phyloP scores from a whole-genome alignment of 2,797 vertebrate genomes.

The Lagodon rhomboides region DNA sequence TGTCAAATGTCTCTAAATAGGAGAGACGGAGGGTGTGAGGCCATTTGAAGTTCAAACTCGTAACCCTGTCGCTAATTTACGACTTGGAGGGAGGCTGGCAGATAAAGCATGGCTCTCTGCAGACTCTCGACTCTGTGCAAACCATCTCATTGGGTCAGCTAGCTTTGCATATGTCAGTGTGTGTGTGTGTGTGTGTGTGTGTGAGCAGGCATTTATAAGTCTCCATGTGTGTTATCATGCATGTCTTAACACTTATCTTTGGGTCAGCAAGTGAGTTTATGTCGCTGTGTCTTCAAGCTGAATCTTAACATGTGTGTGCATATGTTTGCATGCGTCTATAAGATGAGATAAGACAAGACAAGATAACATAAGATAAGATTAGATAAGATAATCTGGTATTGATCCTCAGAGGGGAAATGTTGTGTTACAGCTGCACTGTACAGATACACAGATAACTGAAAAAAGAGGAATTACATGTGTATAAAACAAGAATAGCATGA shows the following conservation, averaged over 20 bases:
- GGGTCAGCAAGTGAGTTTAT: slow-evolving; percentile 1
- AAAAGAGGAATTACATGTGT: too few species aligned
- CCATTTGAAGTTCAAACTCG: slow-evolving; percentile 50
- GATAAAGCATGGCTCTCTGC: slow-evolving; percentile 31
- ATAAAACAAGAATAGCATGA: too few species aligned
- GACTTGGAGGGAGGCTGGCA: slow-evolving; percentile 33
- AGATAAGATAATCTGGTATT: too few species aligned
- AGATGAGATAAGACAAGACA: too few species aligned
- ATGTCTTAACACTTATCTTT: slow-evolving; percentile 27
- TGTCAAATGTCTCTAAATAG: slow-evolving; percentile 32
- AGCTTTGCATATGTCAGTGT: neutral
- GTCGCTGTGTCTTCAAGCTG: neutral
- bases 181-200: neutral
- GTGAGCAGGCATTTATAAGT: slow-evolving; percentile 5
- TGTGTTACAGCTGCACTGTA: neutral
- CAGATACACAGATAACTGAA: too few species aligned
- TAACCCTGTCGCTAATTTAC: slow-evolving; percentile 41
- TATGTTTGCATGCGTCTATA: slow-evolving; percentile 3
- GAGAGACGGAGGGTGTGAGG: slow-evolving; percentile 14
- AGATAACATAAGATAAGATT: too few species aligned
- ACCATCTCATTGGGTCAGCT: slow-evolving; percentile 26
- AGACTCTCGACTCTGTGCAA: slow-evolving; percentile 25
- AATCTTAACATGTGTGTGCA: slow-evolving; percentile 12
- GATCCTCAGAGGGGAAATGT: too few species aligned
- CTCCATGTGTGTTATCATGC: slow-evolving; percentile 31